Evolutionary conservation across 2,113 vertebrate species (phyloP), one percentile per base, ranked within the genome.

Genomic region (Entosphenus tridentatus): DNA sequence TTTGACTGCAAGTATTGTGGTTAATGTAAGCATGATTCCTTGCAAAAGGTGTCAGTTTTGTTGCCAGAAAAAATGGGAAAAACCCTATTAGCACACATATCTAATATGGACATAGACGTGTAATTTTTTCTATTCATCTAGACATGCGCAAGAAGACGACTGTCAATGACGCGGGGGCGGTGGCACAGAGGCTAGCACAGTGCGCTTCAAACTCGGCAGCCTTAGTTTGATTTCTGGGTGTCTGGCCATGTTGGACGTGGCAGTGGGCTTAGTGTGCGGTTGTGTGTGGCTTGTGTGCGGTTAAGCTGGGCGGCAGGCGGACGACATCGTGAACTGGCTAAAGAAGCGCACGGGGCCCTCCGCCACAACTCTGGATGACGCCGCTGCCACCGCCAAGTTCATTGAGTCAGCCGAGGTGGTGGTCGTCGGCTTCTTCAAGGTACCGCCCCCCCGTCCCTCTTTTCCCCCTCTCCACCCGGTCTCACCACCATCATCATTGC

Each of bases 391-490:
- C 0, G 85, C 88, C 71, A 72, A 81, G 0, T 67, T 96, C 18
- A 80, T 95, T 67, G 86, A 86, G 1, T 83, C 87, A 77, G 86
- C 73, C 1, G 90, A 96, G 57, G 93, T 98, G 71, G 81, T 78
- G 0, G 85, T 96, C 74, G 82, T 98, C 8, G 93, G 93, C 1
- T 96, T 98, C 79, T 98, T 98, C 72, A 91, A 98, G 89, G 93
- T 98, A 76, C 55, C 57, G 6, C 58, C 39, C 39, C 39, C 39
- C 39, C 39, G 39, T 2, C 39, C 39, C 39, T 39, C 39, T 7
- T 39, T 39, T 39, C 39, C 39, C 6, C 39, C 39, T 39, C 39
- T 2, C 39, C 39, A 39, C 39, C 39, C 39, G 39, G 5, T 39
- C 39, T 39, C 39, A 39, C 39, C 39, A 39, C 39, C 39, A 39